Percentiles rank a stretch among this genome's conserved stretches.
These are phyloP conservation scores for Busseola fusca DNA, from an alignment of 2,888 invertebrate species.

Conservation along the genomic window DNA sequence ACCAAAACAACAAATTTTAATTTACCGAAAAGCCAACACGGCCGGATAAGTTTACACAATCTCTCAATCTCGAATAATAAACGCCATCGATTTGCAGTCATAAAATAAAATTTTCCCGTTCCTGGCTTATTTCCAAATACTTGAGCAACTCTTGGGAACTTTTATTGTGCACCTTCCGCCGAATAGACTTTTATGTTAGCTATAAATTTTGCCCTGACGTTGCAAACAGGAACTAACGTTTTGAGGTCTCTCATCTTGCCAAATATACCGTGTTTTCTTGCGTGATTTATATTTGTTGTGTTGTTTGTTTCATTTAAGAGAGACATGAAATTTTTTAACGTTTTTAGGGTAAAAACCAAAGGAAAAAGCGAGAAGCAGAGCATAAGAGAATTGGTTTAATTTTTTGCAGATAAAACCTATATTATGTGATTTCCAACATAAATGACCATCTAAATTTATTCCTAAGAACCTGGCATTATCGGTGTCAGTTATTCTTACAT, in stretches of 20 bases:
- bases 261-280: slow-evolving; percentile 1
- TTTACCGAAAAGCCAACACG: neutral
- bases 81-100: slow-evolving; percentile 16
- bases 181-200: slow-evolving; percentile 27
- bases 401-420: too few species aligned
- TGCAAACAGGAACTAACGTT: slow-evolving; percentile 30
- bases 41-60: neutral
- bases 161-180: slow-evolving; percentile 19
- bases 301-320: too few species aligned
- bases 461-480: too few species aligned
- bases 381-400: too few species aligned
- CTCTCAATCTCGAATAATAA: slow-evolving; percentile 13
- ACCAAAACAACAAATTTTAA: neutral
- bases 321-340: too few species aligned
- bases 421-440: too few species aligned
- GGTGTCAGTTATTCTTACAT: too few species aligned
- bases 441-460: too few species aligned
- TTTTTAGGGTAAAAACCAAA: too few species aligned
- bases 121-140: slow-evolving; percentile 28
- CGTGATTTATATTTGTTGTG: slow-evolving; percentile 3
- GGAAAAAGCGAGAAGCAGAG: too few species aligned
- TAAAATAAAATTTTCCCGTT: slow-evolving; percentile 5
- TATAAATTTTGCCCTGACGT: slow-evolving; percentile 14
- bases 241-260: slow-evolving; percentile 40
- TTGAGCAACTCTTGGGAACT: slow-evolving; percentile 28